These are phyloP conservation scores for Anabas testudineus DNA, from an alignment of 2,797 vertebrate genomes.

Conservation along the genomic window DNA sequence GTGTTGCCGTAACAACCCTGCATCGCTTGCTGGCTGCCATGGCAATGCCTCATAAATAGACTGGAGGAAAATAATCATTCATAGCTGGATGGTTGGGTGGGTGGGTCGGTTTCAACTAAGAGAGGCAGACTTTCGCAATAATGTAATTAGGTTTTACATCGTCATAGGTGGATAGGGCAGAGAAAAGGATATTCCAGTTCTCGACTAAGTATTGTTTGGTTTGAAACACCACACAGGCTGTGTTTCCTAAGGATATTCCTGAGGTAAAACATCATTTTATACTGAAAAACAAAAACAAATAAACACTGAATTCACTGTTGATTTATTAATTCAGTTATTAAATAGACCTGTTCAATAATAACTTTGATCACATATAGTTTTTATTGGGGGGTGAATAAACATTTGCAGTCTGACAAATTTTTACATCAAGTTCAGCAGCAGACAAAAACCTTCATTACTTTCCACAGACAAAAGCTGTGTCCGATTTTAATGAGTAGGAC, in stretches of 20 bases:
- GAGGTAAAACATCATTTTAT: background rate
- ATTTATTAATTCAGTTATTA: too few relatives aligned
- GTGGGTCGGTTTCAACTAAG: constrained; percentile 8
- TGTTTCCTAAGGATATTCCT: background rate
- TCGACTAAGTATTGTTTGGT: background rate
- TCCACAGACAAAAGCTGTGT: too few relatives aligned
- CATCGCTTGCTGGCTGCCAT: constrained; percentile 65
- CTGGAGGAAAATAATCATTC: constrained; percentile 37
- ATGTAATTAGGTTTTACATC: constrained; percentile 18
- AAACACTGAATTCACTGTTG: too few relatives aligned
- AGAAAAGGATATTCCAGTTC: background rate
- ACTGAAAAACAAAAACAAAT: too few relatives aligned
- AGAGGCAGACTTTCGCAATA: constrained; percentile 10
- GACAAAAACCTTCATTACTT: background rate
- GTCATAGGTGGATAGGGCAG: background rate
- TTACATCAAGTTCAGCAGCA: background rate
- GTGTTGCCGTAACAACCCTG: constrained; percentile 74
- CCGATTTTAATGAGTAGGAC: too few relatives aligned
- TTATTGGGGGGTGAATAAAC: background rate
- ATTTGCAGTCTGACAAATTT: background rate
- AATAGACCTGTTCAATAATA: too few relatives aligned
- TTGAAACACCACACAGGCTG: background rate
- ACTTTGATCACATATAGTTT: background rate
- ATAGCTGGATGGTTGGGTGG: constrained; percentile 10
- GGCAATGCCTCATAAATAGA: constrained; percentile 68